A percentile compares a stretch with the other conserved stretches of the same genome.
phyloP scores from a whole-genome alignment of 2,797 vertebrate genomes.

The Trachurus trachurus region DNA sequence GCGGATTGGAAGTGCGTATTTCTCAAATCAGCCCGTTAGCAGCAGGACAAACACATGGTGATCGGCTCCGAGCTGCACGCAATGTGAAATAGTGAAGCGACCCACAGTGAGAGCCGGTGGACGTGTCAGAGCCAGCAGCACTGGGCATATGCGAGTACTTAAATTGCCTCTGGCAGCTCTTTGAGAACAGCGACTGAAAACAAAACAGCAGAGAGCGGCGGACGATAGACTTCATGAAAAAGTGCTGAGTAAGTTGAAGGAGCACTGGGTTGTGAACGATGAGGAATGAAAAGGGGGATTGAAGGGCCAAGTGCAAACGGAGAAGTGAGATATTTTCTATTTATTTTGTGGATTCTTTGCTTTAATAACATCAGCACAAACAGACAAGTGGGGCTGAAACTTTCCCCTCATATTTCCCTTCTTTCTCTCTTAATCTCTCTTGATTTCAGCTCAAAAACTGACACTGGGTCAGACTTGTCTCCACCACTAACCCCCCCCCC shows the following conservation, averaged over 20 bases:
- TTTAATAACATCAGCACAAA: conserved; percentile 32
- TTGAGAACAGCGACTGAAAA: conserved; percentile 51
- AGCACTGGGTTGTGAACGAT: conserved; percentile 48
- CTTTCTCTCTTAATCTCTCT: not conserved
- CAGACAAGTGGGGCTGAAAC: not conserved
- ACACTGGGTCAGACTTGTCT: not conserved
- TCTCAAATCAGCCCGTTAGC: not conserved
- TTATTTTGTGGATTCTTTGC: conserved; percentile 23
- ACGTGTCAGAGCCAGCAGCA: conserved; percentile 50
- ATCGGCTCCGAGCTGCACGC: conserved; percentile 29
- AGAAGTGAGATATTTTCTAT: conserved; percentile 11
- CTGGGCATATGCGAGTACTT: conserved; percentile 61
- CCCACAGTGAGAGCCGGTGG: conserved; percentile 43
- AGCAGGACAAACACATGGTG: conserved; percentile 25
- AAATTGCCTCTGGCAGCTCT: conserved; percentile 62
- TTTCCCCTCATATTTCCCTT: not conserved
- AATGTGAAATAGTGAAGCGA: conserved; percentile 39
- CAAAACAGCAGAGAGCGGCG: conserved; percentile 39
- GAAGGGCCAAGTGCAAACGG: conserved; percentile 18
- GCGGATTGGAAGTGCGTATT: not conserved
- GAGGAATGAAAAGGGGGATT: conserved; percentile 33
- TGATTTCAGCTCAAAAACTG: not conserved
- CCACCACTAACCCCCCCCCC: not conserved
- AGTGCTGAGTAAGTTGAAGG: conserved; percentile 48
- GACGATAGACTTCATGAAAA: conserved; percentile 40